Evolutionary conservation across 1,140 invertebrate species (phyloP).

Genomic region (Drosophila albomicans): DNA sequence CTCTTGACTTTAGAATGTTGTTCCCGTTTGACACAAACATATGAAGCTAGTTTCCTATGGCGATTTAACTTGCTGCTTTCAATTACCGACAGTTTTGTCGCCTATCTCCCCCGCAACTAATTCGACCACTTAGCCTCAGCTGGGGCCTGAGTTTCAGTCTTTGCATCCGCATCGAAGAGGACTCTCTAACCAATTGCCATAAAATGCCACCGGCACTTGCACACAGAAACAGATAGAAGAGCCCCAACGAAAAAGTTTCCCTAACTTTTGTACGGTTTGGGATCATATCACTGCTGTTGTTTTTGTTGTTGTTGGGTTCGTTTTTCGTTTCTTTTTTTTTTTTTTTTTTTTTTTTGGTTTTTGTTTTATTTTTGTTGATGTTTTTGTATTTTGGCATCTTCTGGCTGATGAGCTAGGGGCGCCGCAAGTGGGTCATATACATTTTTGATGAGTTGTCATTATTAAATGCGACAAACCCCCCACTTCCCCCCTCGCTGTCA

Average conservation of each 20-base stretch:
- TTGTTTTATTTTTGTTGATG: slow-evolving; percentile 30
- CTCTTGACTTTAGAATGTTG: background rate
- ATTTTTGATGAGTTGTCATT: slow-evolving; percentile 83
- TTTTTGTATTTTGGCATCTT: slow-evolving; percentile 60
- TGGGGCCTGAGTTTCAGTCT: slow-evolving; percentile 29
- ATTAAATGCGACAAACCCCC: slow-evolving; percentile 68
- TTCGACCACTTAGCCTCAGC: slow-evolving; percentile 74
- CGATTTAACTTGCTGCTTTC: slow-evolving; percentile 30
- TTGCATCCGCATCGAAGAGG: slow-evolving; percentile 50
- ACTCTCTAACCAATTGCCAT: slow-evolving; percentile 66
- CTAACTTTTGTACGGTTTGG: slow-evolving; percentile 48
- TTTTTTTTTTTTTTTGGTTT: slow-evolving; percentile 22
- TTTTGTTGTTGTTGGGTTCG: slow-evolving; percentile 48
- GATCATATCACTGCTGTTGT: slow-evolving; percentile 39
- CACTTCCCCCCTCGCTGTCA: slow-evolving; percentile 13
- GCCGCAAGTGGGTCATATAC: slow-evolving; percentile 79
- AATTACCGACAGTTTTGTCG: slow-evolving; percentile 41
- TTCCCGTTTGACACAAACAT: background rate
- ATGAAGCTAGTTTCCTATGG: background rate
- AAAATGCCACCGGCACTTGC: slow-evolving; percentile 66
- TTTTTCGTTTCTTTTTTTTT: slow-evolving; percentile 32
- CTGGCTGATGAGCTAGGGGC: slow-evolving; percentile 44
- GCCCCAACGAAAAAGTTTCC: slow-evolving; percentile 58
- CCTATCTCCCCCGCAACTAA: slow-evolving; percentile 51
- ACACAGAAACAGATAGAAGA: slow-evolving; percentile 10